Evolutionary conservation across 2,113 vertebrate genomes (phyloP).

Genomic region (Anguilla rostrata): DNA sequence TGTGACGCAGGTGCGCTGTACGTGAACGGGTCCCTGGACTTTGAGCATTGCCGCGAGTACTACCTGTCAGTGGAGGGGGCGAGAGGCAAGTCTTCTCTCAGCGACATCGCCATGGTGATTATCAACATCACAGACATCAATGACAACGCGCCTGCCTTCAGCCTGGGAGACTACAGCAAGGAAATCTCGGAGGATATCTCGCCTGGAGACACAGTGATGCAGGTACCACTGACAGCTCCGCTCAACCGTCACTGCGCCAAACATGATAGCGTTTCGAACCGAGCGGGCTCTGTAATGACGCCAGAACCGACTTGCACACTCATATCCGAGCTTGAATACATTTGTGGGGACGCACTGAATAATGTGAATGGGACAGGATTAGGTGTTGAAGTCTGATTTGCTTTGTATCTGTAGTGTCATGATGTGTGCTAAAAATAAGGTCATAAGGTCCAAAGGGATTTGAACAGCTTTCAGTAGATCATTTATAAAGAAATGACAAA

Average conservation of each 20-base stretch:
- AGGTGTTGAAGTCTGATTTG: background rate
- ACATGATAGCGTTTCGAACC: background rate
- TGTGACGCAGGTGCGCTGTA: constrained; percentile 64
- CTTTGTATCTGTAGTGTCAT: background rate
- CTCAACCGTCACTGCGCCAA: constrained; percentile 14
- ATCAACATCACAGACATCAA: constrained; percentile 90
- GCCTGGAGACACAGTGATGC: constrained; percentile 79
- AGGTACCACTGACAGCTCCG: constrained; percentile 62
- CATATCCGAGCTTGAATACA: background rate
- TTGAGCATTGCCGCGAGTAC: constrained; percentile 78
- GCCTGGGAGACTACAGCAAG: constrained; percentile 67
- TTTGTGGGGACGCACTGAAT: background rate
- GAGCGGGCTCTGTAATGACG: constrained; percentile 8
- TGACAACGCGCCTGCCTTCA: constrained; percentile 83
- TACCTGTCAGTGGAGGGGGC: constrained; percentile 88
- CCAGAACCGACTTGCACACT: background rate
- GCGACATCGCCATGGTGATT: constrained; percentile 81
- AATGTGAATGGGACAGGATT: background rate
- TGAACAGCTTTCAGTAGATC: background rate
- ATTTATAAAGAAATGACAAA: background rate
- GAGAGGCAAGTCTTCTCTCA: constrained; percentile 77
- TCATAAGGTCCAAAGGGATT: background rate
- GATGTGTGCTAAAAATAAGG: background rate
- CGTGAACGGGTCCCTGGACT: constrained; percentile 81
- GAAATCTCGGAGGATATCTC: constrained; percentile 78